Evolutionary conservation across 1,140 invertebrate genomes (phyloP).

Genomic region (Tetragonula clypearis): DNA sequence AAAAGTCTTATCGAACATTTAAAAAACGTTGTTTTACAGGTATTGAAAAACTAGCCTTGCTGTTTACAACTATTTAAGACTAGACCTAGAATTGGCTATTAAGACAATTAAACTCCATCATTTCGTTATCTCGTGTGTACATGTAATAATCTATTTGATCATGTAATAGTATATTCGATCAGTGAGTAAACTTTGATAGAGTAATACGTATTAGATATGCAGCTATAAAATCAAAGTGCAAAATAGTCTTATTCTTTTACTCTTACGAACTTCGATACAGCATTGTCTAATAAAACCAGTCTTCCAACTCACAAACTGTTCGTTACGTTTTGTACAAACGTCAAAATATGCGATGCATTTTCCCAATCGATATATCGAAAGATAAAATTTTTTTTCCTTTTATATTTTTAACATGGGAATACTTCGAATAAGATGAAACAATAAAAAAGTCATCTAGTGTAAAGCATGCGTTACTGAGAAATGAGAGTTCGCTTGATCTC

Average conservation of each 20-base stretch:
- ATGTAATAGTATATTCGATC: conserved; percentile 32
- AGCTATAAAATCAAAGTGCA: conserved; percentile 49
- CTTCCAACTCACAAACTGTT: conserved; percentile 48
- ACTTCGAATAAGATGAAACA: neutral
- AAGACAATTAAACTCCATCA: conserved; percentile 43
- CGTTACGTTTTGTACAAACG: conserved; percentile 19
- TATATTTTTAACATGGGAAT: neutral
- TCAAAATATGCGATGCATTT: neutral
- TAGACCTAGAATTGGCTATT: conserved; percentile 49
- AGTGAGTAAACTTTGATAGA: conserved; percentile 27
- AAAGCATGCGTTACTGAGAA: neutral
- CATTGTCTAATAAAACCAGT: conserved; percentile 53
- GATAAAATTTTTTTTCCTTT: neutral
- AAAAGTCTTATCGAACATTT: conserved; percentile 6
- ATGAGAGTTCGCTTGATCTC: neutral
- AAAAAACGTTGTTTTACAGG: neutral
- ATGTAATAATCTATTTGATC: conserved; percentile 35
- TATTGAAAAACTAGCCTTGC: conserved; percentile 3
- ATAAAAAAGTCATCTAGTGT: neutral
- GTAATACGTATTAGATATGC: conserved; percentile 39
- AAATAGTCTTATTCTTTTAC: conserved; percentile 50
- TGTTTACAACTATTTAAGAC: conserved; percentile 35
- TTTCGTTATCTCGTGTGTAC: conserved; percentile 36
- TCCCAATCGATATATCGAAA: neutral
- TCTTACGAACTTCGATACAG: conserved; percentile 25